A percentile compares a stretch with the other conserved stretches of the same genome.
These are phyloP conservation scores for Hydrophis major DNA, from an alignment of 2,797 vertebrate species.

Conservation along the genomic window DNA sequence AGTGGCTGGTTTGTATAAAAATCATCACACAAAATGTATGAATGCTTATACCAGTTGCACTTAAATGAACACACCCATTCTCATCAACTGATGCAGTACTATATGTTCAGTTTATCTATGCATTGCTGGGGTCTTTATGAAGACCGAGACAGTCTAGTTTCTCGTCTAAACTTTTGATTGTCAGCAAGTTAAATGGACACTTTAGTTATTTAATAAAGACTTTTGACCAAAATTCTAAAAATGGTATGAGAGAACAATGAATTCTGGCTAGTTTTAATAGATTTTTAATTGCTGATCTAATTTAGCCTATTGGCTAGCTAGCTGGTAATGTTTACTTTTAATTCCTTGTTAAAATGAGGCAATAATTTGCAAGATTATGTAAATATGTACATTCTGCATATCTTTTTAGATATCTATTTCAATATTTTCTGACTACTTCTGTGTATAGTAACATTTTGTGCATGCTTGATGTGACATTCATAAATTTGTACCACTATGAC, in stretches of 20 bases:
- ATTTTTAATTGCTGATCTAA: slow-evolving; percentile 69
- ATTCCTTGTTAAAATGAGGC: slow-evolving; percentile 91
- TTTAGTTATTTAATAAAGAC: slow-evolving; percentile 78
- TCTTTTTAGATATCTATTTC: slow-evolving; percentile 80
- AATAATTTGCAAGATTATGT: slow-evolving; percentile 96
- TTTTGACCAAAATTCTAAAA: slow-evolving; percentile 80
- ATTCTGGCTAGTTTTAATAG: slow-evolving; percentile 68
- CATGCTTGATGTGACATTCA: slow-evolving; percentile 83
- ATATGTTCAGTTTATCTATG: slow-evolving; percentile 92
- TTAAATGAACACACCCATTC: slow-evolving; percentile 74
- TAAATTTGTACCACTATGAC: slow-evolving; percentile 84
- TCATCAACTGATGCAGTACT: slow-evolving; percentile 84
- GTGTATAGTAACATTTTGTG: slow-evolving; percentile 83
- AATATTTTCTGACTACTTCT: slow-evolving; percentile 80
- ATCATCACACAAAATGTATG: slow-evolving; percentile 66
- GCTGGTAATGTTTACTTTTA: slow-evolving; percentile 83
- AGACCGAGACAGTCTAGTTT: slow-evolving; percentile 67
- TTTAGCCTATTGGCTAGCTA: slow-evolving; percentile 71
- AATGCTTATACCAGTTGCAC: slow-evolving; percentile 76
- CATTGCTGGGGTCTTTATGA: slow-evolving; percentile 83
- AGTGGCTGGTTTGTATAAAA: slow-evolving; percentile 68
- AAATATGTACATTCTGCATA: slow-evolving; percentile 79
- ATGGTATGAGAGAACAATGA: slow-evolving; percentile 71
- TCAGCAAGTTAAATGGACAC: slow-evolving; percentile 78
- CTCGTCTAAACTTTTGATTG: slow-evolving; percentile 74